These are phyloP conservation scores for Poecilus cupreus DNA, from an alignment of 2,888 invertebrate genomes.

Conservation along the genomic window DNA sequence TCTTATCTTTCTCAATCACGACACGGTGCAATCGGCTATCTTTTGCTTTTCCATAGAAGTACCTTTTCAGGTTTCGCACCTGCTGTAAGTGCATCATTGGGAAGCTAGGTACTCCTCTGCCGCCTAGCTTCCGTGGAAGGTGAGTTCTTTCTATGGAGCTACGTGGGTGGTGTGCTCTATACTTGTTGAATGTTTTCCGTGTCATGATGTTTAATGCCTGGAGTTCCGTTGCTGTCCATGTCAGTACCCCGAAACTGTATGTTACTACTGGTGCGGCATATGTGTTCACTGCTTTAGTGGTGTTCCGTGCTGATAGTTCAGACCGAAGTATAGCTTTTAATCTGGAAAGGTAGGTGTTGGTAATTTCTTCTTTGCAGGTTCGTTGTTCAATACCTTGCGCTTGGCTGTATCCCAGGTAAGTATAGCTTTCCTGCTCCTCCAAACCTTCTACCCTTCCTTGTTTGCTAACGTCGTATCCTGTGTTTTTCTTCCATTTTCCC, in stretches of 20 bases:
- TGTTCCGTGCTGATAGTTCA: background rate
- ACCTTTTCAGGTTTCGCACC: background rate
- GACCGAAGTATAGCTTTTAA: background rate
- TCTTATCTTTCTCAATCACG: background rate
- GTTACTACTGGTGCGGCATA: background rate
- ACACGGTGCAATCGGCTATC: background rate
- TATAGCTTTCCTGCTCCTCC: background rate
- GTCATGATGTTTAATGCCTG: background rate
- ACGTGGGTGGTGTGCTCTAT: background rate
- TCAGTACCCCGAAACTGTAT: background rate
- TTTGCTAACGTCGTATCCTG: background rate
- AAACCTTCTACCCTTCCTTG: background rate
- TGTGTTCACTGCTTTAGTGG: background rate
- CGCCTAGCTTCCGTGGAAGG: background rate
- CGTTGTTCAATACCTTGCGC: background rate
- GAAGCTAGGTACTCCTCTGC: background rate
- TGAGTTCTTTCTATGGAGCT: background rate
- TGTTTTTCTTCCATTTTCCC: background rate
- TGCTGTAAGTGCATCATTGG: no score
- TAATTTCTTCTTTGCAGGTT: background rate
- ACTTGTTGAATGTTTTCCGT: background rate
- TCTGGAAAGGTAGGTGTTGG: background rate
- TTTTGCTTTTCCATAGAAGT: background rate
- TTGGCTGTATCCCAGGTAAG: background rate
- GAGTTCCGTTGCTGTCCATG: background rate